These are phyloP conservation scores for Atrichornis clamosus DNA, from an alignment of 2,113 vertebrate genomes.

Conservation along the genomic window DNA sequence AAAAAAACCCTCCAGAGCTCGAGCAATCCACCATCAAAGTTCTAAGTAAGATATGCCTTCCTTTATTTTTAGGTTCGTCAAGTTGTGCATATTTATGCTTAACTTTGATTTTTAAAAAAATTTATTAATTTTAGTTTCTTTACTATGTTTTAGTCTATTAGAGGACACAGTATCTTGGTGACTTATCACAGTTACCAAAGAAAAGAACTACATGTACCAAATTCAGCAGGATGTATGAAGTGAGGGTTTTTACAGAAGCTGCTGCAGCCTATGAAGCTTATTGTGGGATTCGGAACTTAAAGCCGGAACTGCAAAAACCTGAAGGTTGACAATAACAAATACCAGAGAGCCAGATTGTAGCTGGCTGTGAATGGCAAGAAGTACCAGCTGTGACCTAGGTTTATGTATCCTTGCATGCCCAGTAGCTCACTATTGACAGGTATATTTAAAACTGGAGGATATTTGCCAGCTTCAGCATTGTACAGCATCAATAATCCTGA, in stretches of 20 bases:
- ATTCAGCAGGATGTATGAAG: neutral
- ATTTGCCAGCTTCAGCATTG: neutral
- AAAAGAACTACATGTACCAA: neutral
- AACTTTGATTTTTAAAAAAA: neutral
- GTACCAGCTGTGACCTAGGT: neutral
- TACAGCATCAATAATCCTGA: neutral
- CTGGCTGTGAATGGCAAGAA: neutral
- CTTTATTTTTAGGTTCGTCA: neutral
- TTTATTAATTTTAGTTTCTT: neutral
- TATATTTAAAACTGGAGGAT: neutral
- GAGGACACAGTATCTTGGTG: neutral
- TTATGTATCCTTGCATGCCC: neutral
- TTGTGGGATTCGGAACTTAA: neutral
- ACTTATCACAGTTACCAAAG: neutral
- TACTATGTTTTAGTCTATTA: neutral
- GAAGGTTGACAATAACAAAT: neutral
- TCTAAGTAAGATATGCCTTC: neutral
- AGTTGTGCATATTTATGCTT: neutral
- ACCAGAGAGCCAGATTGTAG: neutral
- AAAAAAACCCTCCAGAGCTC: neutral
- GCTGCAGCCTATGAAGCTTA: neutral
- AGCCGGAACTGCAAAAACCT: neutral
- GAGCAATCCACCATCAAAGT: neutral
- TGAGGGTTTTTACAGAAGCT: neutral
- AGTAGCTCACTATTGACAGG: neutral